A percentile compares a stretch with the other conserved stretches of the same genome.
Evolutionary conservation across 2,113 vertebrate genomes (phyloP).

Genomic region (Hucho hucho): DNA sequence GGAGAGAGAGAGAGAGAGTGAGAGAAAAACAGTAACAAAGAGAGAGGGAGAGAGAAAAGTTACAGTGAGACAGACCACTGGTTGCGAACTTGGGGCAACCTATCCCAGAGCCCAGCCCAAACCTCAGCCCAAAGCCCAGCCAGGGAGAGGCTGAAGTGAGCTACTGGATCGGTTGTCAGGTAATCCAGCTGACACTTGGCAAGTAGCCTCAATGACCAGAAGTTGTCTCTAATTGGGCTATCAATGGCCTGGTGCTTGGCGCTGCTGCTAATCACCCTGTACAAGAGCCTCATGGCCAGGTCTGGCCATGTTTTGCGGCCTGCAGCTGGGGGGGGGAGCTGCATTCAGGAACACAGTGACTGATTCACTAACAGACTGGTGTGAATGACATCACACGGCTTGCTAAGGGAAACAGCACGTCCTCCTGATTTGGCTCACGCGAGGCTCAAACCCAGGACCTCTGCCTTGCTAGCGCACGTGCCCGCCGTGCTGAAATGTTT

Average conservation of each 20-base stretch:
- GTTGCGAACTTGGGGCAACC: not conserved
- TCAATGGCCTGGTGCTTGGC: conserved; percentile 77
- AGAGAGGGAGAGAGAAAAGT: conserved; percentile 26
- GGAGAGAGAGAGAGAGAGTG: conserved; percentile 31
- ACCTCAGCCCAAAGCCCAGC: conserved; percentile 40
- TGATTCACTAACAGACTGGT: no score
- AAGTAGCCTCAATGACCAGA: conserved; percentile 74
- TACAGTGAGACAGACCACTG: not conserved
- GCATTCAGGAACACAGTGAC: no score
- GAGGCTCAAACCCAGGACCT: no score
- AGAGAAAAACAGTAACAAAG: not conserved
- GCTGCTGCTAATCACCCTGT: conserved; percentile 65
- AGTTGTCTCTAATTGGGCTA: conserved; percentile 80
- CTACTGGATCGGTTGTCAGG: conserved; percentile 77
- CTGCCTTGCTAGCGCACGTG: no score
- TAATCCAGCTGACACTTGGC: conserved; percentile 79
- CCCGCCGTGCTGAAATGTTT: no score
- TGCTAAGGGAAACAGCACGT: no score
- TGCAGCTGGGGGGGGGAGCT: not conserved
- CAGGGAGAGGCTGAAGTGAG: conserved; percentile 66
- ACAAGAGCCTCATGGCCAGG: conserved; percentile 15
- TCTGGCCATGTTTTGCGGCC: not conserved
- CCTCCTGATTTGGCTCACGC: no score
- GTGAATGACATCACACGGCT: no score
- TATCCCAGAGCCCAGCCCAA: no score